Conservation (phyloP, 2,888 invertebrate species). For the Clanis bilineata region DNA sequence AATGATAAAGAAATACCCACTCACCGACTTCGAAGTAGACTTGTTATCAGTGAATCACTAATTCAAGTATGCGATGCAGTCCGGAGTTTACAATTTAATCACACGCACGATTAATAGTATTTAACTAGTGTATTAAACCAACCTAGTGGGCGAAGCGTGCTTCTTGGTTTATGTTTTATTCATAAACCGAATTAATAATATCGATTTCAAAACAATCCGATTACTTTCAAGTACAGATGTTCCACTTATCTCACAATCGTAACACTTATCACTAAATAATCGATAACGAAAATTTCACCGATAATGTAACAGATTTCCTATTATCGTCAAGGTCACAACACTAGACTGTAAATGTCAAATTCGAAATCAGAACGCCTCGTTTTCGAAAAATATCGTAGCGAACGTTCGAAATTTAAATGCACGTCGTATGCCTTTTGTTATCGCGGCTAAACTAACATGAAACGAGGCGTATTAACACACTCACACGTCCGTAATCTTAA, state of each 20-base stretch:
- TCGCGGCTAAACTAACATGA: constrained; percentile 61
- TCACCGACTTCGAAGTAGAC: constrained; percentile 9
- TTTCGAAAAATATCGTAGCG: constrained; percentile 19
- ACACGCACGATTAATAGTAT: constrained; percentile 40
- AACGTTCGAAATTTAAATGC: constrained; percentile 34
- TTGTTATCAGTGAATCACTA: constrained; percentile 6
- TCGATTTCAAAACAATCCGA: constrained; percentile 40
- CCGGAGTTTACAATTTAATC: constrained; percentile 32
- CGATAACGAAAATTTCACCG: neutral
- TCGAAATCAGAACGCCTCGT: constrained; percentile 23
- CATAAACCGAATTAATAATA: constrained; percentile 40
- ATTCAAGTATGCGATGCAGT: constrained; percentile 13
- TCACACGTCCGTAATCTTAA: constrained; percentile 55
- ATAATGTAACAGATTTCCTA: constrained; percentile 9
- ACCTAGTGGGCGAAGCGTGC: constrained; percentile 46
- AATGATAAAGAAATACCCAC: neutral
- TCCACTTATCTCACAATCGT: constrained; percentile 31
- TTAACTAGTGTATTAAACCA: constrained; percentile 36
- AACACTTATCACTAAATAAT: constrained; percentile 14
- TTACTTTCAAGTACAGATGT: constrained; percentile 17
- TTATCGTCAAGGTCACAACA: constrained; percentile 19
- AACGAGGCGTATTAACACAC: constrained; percentile 47
- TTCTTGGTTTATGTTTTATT: constrained; percentile 46
- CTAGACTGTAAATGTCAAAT: constrained; percentile 30
- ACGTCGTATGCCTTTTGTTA: constrained; percentile 66